These are phyloP conservation scores for Cyrtorhinus lividipennis DNA, from an alignment of 1,140 invertebrate species.

Conservation along the genomic window DNA sequence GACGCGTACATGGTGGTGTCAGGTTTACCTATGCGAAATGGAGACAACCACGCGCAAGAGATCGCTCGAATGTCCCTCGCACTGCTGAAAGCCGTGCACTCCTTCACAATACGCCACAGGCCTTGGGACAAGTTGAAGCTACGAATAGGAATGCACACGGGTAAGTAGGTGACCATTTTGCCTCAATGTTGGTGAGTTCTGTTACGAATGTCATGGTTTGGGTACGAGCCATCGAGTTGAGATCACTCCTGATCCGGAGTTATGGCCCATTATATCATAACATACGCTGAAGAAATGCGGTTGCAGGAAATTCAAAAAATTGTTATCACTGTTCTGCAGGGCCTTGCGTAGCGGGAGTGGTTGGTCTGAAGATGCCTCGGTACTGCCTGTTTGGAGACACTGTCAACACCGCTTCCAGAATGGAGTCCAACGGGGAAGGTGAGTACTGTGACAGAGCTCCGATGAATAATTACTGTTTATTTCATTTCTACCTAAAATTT, in stretches of 20 bases:
- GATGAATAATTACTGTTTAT: no score
- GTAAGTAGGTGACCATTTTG: no score
- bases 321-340: no score
- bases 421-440: constrained; percentile 85
- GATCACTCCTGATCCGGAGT: no score
- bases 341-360: constrained; percentile 82
- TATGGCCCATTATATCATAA: no score
- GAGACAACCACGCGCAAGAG: constrained; percentile 71
- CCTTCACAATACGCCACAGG: constrained; percentile 79
- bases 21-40: constrained; percentile 77
- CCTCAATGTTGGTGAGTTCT: no score
- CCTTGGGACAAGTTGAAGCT: constrained; percentile 77
- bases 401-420: constrained; percentile 82
- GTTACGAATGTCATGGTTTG: no score
- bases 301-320: no score
- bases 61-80: constrained; percentile 83
- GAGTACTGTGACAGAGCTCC: no score
- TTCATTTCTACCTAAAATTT: no score
- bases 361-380: constrained; percentile 83
- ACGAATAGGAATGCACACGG: constrained; percentile 88
- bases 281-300: no score
- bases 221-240: no score
- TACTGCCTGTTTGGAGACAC: constrained; percentile 91
- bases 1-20: constrained; percentile 94
- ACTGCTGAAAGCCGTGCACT: constrained; percentile 67